phyloP scores from a whole-genome alignment of 2,888 invertebrate genomes.

The Apotomis capreana region DNA sequence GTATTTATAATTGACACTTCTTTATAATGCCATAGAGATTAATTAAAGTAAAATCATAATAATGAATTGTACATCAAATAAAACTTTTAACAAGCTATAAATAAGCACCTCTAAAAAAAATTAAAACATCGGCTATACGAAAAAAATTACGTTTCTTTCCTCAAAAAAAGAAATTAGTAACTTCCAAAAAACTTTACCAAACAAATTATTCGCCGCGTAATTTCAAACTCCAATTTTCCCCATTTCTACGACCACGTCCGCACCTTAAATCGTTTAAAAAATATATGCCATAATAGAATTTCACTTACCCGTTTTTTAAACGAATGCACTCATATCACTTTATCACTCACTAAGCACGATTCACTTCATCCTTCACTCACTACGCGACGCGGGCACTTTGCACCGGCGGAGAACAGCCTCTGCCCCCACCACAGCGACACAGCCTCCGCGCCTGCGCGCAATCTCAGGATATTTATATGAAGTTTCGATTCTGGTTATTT shows the following conservation, averaged over 20 bases:
- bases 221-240: background rate
- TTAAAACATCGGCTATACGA: background rate
- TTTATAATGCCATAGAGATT: no score
- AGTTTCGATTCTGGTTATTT: slow-evolving; percentile 39
- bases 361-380: slow-evolving; percentile 34
- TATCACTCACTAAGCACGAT: slow-evolving; percentile 34
- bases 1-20: no score
- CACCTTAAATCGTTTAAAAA: background rate
- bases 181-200: slow-evolving; percentile 21
- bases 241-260: background rate
- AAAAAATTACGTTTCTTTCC: background rate
- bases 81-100: no score
- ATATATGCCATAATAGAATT: background rate
- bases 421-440: slow-evolving; percentile 28
- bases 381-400: slow-evolving; percentile 24
- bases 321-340: slow-evolving; percentile 36
- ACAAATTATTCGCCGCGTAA: slow-evolving; percentile 10
- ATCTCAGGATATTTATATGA: slow-evolving; percentile 28
- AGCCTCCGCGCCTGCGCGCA: slow-evolving; percentile 27
- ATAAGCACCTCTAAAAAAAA: background rate
- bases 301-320: slow-evolving; percentile 33
- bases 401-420: slow-evolving; percentile 16
- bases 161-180: background rate
- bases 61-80: no score
- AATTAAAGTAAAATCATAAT: no score